These are phyloP conservation scores for Ptilonorhynchus violaceus DNA, from an alignment of 2,113 vertebrate species.

Conservation along the genomic window DNA sequence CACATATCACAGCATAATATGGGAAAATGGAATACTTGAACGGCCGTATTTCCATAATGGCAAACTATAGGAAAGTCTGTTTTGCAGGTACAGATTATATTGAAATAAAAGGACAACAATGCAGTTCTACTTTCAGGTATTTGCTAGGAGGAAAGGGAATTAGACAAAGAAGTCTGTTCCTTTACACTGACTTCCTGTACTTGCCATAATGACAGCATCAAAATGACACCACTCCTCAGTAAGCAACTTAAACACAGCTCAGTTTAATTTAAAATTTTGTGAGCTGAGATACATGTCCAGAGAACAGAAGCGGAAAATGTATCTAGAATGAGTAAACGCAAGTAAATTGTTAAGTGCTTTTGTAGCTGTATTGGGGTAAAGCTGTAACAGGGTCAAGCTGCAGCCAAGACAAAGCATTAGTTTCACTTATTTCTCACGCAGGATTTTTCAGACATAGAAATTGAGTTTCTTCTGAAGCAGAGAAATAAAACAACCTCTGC, in stretches of 20 bases:
- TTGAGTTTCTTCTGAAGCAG: background rate
- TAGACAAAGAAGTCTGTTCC: background rate
- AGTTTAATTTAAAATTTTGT: background rate
- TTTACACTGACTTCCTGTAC: background rate
- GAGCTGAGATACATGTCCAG: background rate
- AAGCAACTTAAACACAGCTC: background rate
- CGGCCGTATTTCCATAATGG: background rate
- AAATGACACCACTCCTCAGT: background rate
- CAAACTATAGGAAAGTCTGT: background rate
- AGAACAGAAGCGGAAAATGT: background rate
- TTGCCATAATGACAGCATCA: background rate
- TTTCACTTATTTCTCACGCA: background rate
- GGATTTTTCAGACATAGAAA: background rate
- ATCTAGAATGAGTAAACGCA: background rate
- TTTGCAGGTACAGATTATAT: background rate
- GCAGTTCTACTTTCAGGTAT: background rate
- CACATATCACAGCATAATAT: background rate
- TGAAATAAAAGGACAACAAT: background rate
- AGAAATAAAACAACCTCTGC: background rate
- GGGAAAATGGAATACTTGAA: background rate
- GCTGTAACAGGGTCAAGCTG: background rate
- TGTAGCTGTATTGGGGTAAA: accelerated
- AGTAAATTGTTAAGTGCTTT: background rate
- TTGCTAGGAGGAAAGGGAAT: background rate
- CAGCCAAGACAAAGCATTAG: background rate